These are phyloP conservation scores for Troilus luridus DNA, from an alignment of 2,888 invertebrate species.

Conservation along the genomic window DNA sequence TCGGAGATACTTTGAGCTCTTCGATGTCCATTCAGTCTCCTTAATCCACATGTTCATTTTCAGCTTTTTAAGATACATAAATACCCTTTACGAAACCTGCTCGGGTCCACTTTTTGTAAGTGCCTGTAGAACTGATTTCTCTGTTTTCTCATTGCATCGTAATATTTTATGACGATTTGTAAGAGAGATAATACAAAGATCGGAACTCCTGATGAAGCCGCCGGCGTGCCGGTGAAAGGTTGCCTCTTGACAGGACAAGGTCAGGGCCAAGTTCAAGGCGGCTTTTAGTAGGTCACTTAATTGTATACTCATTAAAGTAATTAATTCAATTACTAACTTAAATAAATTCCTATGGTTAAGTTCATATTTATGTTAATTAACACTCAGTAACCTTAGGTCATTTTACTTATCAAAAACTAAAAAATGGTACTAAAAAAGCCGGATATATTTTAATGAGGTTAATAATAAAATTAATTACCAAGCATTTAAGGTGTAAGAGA, in stretches of 20 bases:
- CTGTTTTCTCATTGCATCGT: no score
- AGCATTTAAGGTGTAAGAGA: no score
- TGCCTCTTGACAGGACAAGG: not conserved
- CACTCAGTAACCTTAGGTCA: not conserved
- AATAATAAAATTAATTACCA: no score
- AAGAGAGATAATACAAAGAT: not conserved
- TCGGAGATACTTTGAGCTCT: no score
- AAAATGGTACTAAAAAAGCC: not conserved
- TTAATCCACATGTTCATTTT: no score
- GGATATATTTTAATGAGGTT: not conserved
- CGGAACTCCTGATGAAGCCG: not conserved
- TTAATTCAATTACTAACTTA: not conserved
- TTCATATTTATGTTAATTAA: not conserved
- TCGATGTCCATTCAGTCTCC: no score
- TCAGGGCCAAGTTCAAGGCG: slow-evolving; percentile 43
- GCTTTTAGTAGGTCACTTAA: not conserved
- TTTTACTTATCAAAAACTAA: no score
- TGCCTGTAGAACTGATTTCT: no score
- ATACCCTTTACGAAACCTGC: no score
- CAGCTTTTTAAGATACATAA: no score
- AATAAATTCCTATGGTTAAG: not conserved
- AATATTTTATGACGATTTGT: not conserved
- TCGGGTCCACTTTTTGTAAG: no score
- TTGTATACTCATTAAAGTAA: not conserved
- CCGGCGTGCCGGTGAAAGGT: not conserved